These are phyloP conservation scores for Deilephila elpenor DNA, from an alignment of 2,888 invertebrate species.

Conservation along the genomic window DNA sequence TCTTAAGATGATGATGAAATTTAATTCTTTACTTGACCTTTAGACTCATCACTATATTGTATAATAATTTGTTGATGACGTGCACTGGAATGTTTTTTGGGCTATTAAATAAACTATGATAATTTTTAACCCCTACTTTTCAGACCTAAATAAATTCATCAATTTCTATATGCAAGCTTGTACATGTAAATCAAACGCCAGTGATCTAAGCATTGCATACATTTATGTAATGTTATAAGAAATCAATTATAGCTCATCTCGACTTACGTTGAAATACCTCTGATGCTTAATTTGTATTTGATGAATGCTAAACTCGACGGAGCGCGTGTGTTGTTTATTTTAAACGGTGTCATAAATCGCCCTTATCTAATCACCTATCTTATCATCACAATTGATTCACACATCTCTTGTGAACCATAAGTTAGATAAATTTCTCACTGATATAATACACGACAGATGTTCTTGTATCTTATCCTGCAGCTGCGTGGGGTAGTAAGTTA, in stretches of 20 bases:
- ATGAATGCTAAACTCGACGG: constrained; percentile 19
- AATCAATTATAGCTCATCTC: not conserved
- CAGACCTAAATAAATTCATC: too few relatives aligned
- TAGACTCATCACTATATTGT: too few relatives aligned
- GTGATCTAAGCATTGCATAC: not conserved
- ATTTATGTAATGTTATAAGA: not conserved
- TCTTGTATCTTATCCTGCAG: not conserved
- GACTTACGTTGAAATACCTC: not conserved
- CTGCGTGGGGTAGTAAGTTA: too few relatives aligned
- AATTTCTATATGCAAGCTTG: too few relatives aligned
- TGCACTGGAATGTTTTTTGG: too few relatives aligned
- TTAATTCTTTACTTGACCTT: too few relatives aligned
- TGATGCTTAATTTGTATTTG: constrained; percentile 10
- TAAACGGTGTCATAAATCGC: constrained; percentile 40
- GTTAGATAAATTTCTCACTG: not conserved
- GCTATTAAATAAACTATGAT: too few relatives aligned
- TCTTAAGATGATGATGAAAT: too few relatives aligned
- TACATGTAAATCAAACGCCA: too few relatives aligned
- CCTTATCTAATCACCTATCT: constrained; percentile 43
- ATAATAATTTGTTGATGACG: too few relatives aligned
- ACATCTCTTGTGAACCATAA: constrained; percentile 30
- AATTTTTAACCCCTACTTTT: too few relatives aligned
- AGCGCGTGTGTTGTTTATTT: constrained; percentile 30
- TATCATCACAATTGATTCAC: constrained; percentile 39
- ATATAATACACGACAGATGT: not conserved